phyloP scores from a whole-genome alignment of 2,888 invertebrate genomes.

The Stomorhina lunata region DNA sequence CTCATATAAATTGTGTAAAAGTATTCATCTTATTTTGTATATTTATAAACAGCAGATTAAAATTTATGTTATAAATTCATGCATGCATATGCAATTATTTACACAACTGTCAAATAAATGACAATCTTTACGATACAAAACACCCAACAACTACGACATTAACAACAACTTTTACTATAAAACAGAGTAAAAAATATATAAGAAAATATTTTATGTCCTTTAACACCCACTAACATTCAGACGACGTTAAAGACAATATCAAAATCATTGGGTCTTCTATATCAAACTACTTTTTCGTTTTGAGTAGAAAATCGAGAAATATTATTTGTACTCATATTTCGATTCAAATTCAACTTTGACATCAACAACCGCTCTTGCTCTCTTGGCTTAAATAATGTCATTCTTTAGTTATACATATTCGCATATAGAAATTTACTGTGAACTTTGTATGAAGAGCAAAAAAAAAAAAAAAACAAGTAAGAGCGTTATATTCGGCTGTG shows the following conservation, averaged over 20 bases:
- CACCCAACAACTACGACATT: constrained; percentile 9
- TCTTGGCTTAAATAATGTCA: background rate
- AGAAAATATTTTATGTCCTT: constrained; percentile 30
- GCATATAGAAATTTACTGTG: constrained; percentile 51
- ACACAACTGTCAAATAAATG: constrained; percentile 66
- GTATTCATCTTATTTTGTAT: background rate
- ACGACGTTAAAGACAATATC: constrained; percentile 9
- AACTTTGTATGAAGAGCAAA: constrained; percentile 47
- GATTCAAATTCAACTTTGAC: background rate
- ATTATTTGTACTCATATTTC: constrained; percentile 1
- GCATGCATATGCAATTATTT: constrained; percentile 65
- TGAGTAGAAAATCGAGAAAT: constrained; percentile 1
- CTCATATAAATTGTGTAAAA: background rate
- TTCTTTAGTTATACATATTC: constrained; percentile 22
- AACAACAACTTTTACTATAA: constrained; percentile 10
- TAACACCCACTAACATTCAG: constrained; percentile 24
- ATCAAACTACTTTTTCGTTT: background rate
- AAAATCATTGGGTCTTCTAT: background rate
- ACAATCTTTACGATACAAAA: constrained; percentile 61
- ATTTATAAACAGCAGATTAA: constrained; percentile 39
- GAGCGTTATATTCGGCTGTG: too few species aligned
- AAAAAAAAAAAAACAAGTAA: too few species aligned
- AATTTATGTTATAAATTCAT: constrained; percentile 61
- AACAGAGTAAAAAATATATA: constrained; percentile 13
- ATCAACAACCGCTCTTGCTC: background rate